Percentiles rank a stretch among this genome's conserved stretches.
phyloP scores from a whole-genome alignment of 2,797 vertebrate genomes.

The Coendou prehensilis region DNA sequence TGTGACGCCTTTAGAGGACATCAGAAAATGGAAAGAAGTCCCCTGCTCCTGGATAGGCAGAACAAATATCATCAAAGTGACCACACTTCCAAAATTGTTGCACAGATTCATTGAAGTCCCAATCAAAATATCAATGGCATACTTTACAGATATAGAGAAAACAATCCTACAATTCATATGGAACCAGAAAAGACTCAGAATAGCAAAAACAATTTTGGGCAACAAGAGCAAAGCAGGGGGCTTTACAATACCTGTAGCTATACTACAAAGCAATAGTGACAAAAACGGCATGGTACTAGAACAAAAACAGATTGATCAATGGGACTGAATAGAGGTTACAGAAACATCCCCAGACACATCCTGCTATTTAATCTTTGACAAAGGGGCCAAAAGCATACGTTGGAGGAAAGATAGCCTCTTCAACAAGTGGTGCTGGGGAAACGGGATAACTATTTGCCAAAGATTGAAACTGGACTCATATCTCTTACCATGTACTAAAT shows the following conservation, averaged over 20 bases:
- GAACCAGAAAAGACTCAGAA: not conserved
- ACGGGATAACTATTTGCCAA: not conserved
- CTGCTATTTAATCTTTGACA: not conserved
- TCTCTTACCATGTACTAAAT: not conserved
- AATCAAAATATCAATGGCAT: not conserved
- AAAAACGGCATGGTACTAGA: not conserved
- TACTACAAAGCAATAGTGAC: not conserved
- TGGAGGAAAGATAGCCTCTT: not conserved
- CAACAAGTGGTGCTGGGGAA: not conserved
- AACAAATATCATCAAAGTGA: not conserved
- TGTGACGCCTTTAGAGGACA: not conserved
- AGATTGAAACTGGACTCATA: not conserved
- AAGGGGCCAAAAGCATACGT: not conserved
- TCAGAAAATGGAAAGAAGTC: not conserved
- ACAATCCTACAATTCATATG: not conserved
- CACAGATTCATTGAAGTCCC: not conserved
- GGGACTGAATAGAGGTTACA: not conserved
- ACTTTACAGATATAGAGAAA: not conserved
- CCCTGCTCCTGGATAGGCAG: not conserved
- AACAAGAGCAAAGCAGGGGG: not conserved
- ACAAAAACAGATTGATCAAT: not conserved
- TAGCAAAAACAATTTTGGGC: not conserved
- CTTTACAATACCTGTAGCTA: not conserved
- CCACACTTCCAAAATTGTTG: not conserved
- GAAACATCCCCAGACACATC: not conserved